Evolutionary conservation across 2,797 vertebrate genomes (phyloP).

Genomic region (Rhabdophis nuchalis): DNA sequence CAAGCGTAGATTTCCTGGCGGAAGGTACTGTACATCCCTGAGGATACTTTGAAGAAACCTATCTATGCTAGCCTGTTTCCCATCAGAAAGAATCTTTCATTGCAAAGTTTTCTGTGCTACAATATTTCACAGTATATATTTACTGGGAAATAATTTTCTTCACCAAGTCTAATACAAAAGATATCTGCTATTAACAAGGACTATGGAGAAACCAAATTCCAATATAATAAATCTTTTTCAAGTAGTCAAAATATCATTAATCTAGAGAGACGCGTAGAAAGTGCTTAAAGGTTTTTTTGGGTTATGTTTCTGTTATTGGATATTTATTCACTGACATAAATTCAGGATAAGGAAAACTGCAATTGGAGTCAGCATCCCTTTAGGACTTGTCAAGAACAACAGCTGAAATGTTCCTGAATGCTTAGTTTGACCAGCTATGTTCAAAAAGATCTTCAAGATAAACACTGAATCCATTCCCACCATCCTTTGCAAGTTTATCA

Average conservation of each 20-base stretch:
- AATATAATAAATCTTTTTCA: constrained; percentile 61
- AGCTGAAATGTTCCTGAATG: constrained; percentile 33
- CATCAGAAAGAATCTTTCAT: constrained; percentile 49
- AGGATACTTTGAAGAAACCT: not conserved
- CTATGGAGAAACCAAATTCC: constrained; percentile 56
- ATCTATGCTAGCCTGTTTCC: constrained; percentile 16
- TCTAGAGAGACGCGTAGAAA: constrained; percentile 61
- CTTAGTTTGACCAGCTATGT: constrained; percentile 23
- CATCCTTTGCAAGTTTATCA: not conserved
- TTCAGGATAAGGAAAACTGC: constrained; percentile 52
- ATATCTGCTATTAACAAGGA: constrained; percentile 49
- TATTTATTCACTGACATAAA: constrained; percentile 60
- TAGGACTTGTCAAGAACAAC: constrained; percentile 48
- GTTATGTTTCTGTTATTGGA: constrained; percentile 47
- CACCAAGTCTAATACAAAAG: constrained; percentile 39
- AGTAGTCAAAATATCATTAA: constrained; percentile 56
- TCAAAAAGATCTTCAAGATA: constrained; percentile 25
- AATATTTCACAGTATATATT: constrained; percentile 51
- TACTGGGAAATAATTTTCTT: constrained; percentile 52
- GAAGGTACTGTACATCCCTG: not conserved
- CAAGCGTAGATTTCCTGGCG: not conserved
- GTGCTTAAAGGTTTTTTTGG: constrained; percentile 49
- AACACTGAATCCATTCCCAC: not conserved
- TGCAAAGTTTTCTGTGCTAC: constrained; percentile 40
- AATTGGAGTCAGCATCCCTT: constrained; percentile 48